Evolutionary conservation across 2,888 invertebrate species (phyloP).

Genomic region (Tenthredo livida): DNA sequence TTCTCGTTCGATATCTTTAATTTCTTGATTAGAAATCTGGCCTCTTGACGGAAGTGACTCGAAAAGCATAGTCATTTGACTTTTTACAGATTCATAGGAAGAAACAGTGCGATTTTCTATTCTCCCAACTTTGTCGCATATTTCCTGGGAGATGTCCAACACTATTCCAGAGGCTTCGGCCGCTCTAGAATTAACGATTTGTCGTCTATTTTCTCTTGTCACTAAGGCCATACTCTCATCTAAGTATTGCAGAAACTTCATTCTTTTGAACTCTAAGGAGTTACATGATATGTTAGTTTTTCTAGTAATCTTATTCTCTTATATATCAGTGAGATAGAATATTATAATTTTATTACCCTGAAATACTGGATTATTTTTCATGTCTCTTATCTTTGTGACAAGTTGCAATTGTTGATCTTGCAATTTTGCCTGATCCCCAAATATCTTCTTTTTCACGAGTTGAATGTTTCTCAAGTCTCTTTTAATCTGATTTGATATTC

Average conservation of each 20-base stretch:
- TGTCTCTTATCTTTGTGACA: background rate
- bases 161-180: background rate
- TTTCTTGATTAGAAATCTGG: constrained; percentile 25
- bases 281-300: background rate
- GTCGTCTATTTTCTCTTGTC: background rate
- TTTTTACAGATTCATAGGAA: background rate
- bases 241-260: background rate
- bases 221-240: background rate
- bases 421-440: constrained; percentile 59
- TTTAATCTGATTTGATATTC: constrained; percentile 81
- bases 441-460: constrained; percentile 69
- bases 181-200: background rate
- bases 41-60: constrained; percentile 9
- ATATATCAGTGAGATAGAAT: background rate
- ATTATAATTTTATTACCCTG: background rate
- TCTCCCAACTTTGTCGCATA: constrained; percentile 5
- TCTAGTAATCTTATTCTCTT: background rate
- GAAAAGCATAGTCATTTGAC: constrained; percentile 4
- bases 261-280: background rate
- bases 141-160: constrained; percentile 17
- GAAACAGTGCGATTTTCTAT: background rate
- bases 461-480: constrained; percentile 69
- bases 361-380: background rate
- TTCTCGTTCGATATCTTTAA: constrained; percentile 13
- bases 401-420: constrained; percentile 7